These are phyloP conservation scores for Hesperophylax magnus DNA, from an alignment of 1,140 invertebrate species.

Conservation along the genomic window DNA sequence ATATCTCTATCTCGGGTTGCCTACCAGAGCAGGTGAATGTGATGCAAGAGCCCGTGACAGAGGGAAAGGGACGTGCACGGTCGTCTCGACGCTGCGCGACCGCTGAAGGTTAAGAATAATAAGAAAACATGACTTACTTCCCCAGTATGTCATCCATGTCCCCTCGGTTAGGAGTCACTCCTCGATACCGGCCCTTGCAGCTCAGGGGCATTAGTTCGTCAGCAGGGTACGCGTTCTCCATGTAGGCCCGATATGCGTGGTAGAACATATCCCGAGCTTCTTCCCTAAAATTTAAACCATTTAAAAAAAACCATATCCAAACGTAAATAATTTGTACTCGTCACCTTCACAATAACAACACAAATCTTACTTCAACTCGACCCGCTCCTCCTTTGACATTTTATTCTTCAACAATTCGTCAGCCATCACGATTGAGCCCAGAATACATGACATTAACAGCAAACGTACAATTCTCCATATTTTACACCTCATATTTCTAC, in stretches of 20 bases:
- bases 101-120: too few species aligned
- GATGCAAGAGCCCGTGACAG: too few species aligned
- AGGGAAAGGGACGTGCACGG: too few species aligned
- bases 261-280: slow-evolving; percentile 96
- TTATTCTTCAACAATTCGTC: slow-evolving; percentile 18
- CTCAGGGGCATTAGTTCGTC: slow-evolving; percentile 98
- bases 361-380: slow-evolving; percentile 29
- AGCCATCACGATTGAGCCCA: neutral
- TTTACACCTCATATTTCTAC: slow-evolving; percentile 24
- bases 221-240: slow-evolving; percentile 97
- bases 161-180: slow-evolving; percentile 88
- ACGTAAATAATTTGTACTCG: neutral
- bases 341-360: neutral
- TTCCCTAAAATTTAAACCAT: slow-evolving; percentile 73
- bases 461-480: slow-evolving; percentile 25
- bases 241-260: slow-evolving; percentile 97
- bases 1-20: too few species aligned
- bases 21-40: too few species aligned
- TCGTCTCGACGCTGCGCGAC: too few species aligned
- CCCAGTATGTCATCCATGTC: slow-evolving; percentile 97
- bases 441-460: neutral
- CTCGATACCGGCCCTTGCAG: slow-evolving; percentile 92
- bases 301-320: neutral
- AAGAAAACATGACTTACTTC: slow-evolving; percentile 82
- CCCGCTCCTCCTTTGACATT: slow-evolving; percentile 36